Conservation (phyloP, 2,888 invertebrate genomes). For the Ecdyonurus torrentis region DNA sequence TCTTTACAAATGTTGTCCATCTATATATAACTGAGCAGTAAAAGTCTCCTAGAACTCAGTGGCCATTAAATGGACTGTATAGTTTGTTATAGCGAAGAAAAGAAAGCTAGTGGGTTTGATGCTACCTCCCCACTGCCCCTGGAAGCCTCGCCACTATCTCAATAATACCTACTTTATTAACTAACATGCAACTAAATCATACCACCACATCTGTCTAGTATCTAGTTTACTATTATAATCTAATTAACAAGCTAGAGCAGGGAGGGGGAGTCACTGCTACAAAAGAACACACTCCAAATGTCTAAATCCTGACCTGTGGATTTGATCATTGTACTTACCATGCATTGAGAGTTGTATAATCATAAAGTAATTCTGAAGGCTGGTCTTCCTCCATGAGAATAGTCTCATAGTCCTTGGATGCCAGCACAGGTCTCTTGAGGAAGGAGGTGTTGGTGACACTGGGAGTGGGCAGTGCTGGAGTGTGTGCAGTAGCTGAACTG, state of each 20-base stretch:
- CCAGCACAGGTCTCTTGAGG: conserved; percentile 60
- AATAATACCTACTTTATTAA: no score
- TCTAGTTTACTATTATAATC: no score
- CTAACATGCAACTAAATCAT: no score
- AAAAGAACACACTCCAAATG: no score
- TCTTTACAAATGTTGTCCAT: neutral
- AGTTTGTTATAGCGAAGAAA: conserved; percentile 11
- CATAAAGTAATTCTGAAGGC: conserved; percentile 67
- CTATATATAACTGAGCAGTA: neutral
- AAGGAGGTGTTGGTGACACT: conserved; percentile 19
- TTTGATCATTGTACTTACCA: conserved; percentile 53
- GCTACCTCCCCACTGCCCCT: conserved; percentile 1
- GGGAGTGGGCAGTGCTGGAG: conserved; percentile 29
- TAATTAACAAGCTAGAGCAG: no score
- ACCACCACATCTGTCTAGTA: no score
- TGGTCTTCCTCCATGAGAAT: conserved; percentile 60
- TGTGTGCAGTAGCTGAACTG: conserved; percentile 25
- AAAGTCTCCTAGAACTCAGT: neutral
- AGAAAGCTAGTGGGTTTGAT: conserved; percentile 5
- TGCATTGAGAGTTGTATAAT: conserved; percentile 67
- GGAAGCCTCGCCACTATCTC: conserved; percentile 4
- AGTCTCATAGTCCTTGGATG: conserved; percentile 61
- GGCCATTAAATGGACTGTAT: neutral
- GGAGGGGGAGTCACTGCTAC: no score
- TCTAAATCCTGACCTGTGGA: no score